These are phyloP conservation scores for Lamellibrachia columna DNA, from an alignment of 2,888 invertebrate species.

Conservation along the genomic window DNA sequence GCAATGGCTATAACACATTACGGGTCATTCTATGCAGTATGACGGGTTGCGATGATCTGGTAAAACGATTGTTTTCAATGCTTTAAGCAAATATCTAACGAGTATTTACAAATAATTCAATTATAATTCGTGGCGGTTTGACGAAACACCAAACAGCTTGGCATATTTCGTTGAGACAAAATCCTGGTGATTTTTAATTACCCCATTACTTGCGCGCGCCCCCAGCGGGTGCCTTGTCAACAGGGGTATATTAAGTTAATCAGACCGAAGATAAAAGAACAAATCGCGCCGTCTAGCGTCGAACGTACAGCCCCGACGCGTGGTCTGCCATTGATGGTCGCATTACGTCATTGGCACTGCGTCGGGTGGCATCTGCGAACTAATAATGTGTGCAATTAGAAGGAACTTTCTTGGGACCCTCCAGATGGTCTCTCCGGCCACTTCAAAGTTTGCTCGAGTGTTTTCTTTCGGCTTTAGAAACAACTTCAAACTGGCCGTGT, in stretches of 20 bases:
- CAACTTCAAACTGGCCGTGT: not conserved
- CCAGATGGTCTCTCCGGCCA: not conserved
- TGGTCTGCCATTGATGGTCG: not conserved
- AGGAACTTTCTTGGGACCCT: not conserved
- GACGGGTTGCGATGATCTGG: no score
- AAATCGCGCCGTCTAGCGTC: not conserved
- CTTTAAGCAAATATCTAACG: not conserved
- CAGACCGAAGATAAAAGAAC: slow-evolving; percentile 6
- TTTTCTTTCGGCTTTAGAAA: not conserved
- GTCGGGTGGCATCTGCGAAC: not conserved
- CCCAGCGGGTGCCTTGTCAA: not conserved
- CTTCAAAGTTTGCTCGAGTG: slow-evolving; percentile 5
- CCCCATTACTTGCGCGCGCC: not conserved
- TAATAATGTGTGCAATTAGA: slow-evolving; percentile 9
- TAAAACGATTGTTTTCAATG: no score
- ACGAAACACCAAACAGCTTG: not conserved
- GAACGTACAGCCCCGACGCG: not conserved
- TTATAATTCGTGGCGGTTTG: not conserved
- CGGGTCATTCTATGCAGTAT: no score
- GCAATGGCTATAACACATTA: not conserved
- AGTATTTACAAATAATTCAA: not conserved
- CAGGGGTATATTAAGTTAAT: not conserved
- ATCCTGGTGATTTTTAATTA: not conserved
- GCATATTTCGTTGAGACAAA: not conserved
- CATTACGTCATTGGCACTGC: not conserved